These are phyloP conservation scores for Phortica magna DNA, from an alignment of 2,888 invertebrate genomes.

Conservation along the genomic window DNA sequence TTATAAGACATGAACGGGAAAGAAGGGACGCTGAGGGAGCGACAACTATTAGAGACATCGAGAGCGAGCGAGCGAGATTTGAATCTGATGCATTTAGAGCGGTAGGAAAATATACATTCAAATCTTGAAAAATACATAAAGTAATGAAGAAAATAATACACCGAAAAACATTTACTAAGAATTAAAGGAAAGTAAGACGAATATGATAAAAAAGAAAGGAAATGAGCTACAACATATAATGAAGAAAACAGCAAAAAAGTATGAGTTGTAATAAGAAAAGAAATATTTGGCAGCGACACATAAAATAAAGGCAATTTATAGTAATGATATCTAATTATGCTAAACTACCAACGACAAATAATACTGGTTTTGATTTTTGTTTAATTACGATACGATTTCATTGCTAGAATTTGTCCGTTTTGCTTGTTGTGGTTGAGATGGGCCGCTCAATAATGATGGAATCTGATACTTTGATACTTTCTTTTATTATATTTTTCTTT, in stretches of 20 bases:
- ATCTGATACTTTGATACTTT: constrained; percentile 72
- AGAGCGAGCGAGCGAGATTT: constrained; percentile 1
- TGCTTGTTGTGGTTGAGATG: constrained; percentile 61
- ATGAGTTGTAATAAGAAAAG: constrained; percentile 10
- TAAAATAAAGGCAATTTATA: constrained; percentile 33
- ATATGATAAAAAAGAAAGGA: neutral
- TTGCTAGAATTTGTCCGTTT: constrained; percentile 40
- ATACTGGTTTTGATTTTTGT: constrained; percentile 56
- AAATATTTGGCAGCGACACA: constrained; percentile 42
- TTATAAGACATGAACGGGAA: too few relatives aligned
- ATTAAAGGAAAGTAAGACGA: neutral
- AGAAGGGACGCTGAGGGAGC: too few relatives aligned
- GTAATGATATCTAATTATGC: constrained; percentile 39
- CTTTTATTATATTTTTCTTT: constrained; percentile 25
- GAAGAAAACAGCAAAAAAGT: constrained; percentile 11
- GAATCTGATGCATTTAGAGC: neutral
- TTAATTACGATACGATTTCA: constrained; percentile 51
- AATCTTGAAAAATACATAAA: neutral
- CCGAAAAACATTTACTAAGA: neutral
- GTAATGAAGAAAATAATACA: neutral
- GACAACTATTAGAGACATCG: neutral
- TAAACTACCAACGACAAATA: constrained; percentile 66
- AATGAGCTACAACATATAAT: neutral
- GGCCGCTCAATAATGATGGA: constrained; percentile 79
- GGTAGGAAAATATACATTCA: neutral